A percentile compares a stretch with the other conserved stretches of the same genome.
Evolutionary conservation across 2,888 invertebrate genomes (phyloP).

Genomic region (Tanypteryx hageni): DNA sequence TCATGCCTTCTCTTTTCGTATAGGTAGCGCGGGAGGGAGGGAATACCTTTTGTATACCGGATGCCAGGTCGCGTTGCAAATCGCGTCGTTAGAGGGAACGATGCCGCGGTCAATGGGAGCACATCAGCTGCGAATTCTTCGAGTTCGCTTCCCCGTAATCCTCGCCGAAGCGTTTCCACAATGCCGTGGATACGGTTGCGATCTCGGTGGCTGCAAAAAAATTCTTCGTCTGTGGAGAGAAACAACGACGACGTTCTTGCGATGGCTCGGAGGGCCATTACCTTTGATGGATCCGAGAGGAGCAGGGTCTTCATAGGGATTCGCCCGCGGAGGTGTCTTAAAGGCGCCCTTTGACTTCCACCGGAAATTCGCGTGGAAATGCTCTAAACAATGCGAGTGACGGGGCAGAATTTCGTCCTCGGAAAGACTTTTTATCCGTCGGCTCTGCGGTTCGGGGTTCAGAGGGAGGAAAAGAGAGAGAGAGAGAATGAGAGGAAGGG

Average conservation of each 20-base stretch:
- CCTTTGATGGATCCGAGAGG: conserved; percentile 37
- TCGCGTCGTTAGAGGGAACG: conserved; percentile 51
- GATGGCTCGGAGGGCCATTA: conserved; percentile 57
- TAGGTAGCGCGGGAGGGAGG: background rate
- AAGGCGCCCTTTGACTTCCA: conserved; percentile 7
- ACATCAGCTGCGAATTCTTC: conserved; percentile 38
- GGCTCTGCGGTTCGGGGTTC: background rate
- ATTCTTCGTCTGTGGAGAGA: background rate
- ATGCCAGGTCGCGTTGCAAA: conserved; percentile 30
- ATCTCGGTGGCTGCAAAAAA: conserved; percentile 38
- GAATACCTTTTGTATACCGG: conserved; percentile 66
- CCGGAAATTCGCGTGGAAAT: background rate
- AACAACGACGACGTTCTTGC: conserved; percentile 21
- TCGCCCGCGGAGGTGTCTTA: background rate
- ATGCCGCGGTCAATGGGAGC: conserved; percentile 40
- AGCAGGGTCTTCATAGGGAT: background rate
- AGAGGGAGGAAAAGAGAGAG: conserved; percentile 20
- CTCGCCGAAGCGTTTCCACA: conserved; percentile 12
- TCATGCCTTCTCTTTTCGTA: background rate
- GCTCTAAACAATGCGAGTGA: conserved; percentile 8
- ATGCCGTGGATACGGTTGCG: conserved; percentile 20
- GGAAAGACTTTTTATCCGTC: background rate
- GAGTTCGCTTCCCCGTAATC: conserved; percentile 36
- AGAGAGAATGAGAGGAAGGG: background rate
- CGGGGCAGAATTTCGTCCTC: background rate